phyloP scores from a whole-genome alignment of 2,888 invertebrate species.

The Dynastes hyllus region DNA sequence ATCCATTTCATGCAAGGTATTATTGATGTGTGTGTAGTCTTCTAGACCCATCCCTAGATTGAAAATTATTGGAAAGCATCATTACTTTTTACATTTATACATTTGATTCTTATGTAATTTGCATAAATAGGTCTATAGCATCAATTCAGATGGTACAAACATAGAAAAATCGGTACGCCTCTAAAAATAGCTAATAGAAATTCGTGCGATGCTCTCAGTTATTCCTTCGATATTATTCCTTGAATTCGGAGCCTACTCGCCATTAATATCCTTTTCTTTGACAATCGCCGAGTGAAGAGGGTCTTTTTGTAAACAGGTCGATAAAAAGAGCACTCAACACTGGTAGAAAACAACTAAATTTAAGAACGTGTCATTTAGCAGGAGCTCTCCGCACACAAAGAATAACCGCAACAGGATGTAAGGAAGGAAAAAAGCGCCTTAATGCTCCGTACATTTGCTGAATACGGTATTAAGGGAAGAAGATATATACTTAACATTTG shows the following conservation, averaged over 20 bases:
- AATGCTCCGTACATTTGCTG: conserved; percentile 41
- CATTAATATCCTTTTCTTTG: conserved; percentile 44
- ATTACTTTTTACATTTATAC: too few species aligned
- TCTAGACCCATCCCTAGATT: too few species aligned
- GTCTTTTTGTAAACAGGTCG: conserved; percentile 48
- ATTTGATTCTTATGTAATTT: too few species aligned
- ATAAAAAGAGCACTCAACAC: conserved; percentile 47
- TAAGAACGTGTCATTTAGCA: conserved; percentile 48
- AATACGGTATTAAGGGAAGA: conserved; percentile 39
- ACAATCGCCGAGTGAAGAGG: conserved; percentile 43
- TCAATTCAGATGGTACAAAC: too few species aligned
- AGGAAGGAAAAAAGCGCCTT: conserved; percentile 34
- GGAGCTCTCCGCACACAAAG: conserved; percentile 35
- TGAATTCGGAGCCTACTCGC: conserved; percentile 18
- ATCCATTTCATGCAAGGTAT: too few species aligned
- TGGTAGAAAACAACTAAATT: conserved; percentile 46
- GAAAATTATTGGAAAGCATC: too few species aligned
- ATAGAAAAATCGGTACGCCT: too few species aligned
- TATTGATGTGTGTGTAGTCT: too few species aligned
- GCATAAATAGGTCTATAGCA: too few species aligned
- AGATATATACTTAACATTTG: conserved; percentile 43
- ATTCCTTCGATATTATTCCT: conserved; percentile 6
- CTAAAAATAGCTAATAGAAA: conserved; percentile 2
- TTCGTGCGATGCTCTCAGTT: neutral
- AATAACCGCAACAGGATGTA: conserved; percentile 43